Base-by-base conservation (phyloP, 2,113 vertebrate genomes). In the Dendrocopos noguchii region DNA sequence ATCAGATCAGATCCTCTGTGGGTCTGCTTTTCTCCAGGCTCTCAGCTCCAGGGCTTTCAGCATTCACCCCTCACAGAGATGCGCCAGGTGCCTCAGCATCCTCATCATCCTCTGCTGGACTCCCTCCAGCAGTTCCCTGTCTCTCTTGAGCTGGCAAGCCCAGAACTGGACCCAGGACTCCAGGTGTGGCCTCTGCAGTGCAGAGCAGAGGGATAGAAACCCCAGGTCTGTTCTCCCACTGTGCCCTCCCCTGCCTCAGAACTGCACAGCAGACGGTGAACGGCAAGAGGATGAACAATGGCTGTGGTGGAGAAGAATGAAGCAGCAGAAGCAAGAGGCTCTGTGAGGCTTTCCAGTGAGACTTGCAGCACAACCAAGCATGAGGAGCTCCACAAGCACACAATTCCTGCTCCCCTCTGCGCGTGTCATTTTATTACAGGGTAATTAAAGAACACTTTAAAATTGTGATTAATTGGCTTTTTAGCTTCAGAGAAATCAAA, bases 391-490 rank as follows among this genome's bases (percentile, higher is more conserved):
- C 7, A 31, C 64, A 64, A 93, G 42, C 34, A 44, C 15, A 72
- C 78, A 56, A n/a, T 65, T 72, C 60, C 29, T 24, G 28, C 47
- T 75, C 80, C 84, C 36, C 93, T 84, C 87, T 47, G 83, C 4
- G 53, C 8, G 33, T 85, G 92, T 90, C 8, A 4, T 83, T 94
- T 93, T 84, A 95, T 94, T 91, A 87, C 72, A 71, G 80, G 86
- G 81, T 91, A 97, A 97, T 97, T 97, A 97, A 97, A 96, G 87
- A 94, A 83, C 93, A 74, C 93, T 94, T 90, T 71, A 76, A 96
- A 95, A 95, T 89, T 18, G 79, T 83, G 91, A 95, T 97, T 97
- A 96, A 96, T 94, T 68, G 83, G 88, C 95, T 95, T 94, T 96
- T 97, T 94, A 91, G 93, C 95, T 95, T 95, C 95, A 97, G 96